A percentile compares a stretch with the other conserved stretches of the same genome.
phyloP scores from a whole-genome alignment of 2,888 invertebrate species.

The Nymphalis polychloros region DNA sequence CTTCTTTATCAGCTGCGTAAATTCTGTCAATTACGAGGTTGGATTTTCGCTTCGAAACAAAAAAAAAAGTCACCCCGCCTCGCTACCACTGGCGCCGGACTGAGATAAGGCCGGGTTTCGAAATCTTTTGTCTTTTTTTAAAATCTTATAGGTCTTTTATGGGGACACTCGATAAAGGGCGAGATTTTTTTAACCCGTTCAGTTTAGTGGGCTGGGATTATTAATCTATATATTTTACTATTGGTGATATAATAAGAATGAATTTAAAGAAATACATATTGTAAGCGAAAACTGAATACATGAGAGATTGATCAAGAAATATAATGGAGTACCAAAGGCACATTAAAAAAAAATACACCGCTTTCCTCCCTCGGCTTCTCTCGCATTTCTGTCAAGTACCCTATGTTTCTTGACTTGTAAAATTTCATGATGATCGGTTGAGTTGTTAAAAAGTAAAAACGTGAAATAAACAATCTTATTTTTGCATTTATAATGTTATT shows the following conservation, averaged over 20 bases:
- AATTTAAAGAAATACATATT: no score
- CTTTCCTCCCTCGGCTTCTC: no score
- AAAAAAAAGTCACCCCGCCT: slow-evolving; percentile 44
- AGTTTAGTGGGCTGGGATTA: slow-evolving; percentile 29
- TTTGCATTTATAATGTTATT: no score
- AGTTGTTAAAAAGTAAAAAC: no score
- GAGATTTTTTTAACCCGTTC: slow-evolving; percentile 53
- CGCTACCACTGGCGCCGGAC: slow-evolving; percentile 66
- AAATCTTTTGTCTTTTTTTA: slow-evolving; percentile 57
- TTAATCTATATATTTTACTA: slow-evolving; percentile 39
- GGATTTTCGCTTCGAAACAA: slow-evolving; percentile 48
- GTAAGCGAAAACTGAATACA: no score
- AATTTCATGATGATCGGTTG: no score
- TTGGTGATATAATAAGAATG: slow-evolving; percentile 10
- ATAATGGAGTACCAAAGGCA: no score
- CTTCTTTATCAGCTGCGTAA: slow-evolving; percentile 66
- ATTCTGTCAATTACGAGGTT: slow-evolving; percentile 67
- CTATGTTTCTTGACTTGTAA: no score
- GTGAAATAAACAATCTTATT: no score
- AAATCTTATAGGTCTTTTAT: slow-evolving; percentile 60
- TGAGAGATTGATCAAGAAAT: no score
- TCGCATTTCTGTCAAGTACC: no score
- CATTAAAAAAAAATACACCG: no score
- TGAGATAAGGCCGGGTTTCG: slow-evolving; percentile 57
- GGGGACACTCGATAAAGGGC: slow-evolving; percentile 53